Evolutionary conservation across 2,888 invertebrate genomes (phyloP).

Genomic region (Athrips mouffetella): DNA sequence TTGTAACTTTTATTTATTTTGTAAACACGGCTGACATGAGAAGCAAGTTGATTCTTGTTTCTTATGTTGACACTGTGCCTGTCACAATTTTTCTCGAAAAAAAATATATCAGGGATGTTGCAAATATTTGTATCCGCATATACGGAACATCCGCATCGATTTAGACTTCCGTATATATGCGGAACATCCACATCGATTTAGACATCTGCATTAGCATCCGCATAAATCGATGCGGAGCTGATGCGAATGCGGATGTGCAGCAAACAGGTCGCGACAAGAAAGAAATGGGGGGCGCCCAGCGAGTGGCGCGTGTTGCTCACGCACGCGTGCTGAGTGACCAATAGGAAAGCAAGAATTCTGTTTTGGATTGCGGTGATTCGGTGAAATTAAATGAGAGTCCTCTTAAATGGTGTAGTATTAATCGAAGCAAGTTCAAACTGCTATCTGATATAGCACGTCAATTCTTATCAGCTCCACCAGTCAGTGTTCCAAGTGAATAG

Average conservation of each 20-base stretch:
- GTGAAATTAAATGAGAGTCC: not conserved
- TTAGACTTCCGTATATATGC: slow-evolving; percentile 19
- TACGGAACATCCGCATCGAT: slow-evolving; percentile 21
- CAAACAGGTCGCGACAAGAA: slow-evolving; percentile 6
- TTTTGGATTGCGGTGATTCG: not conserved
- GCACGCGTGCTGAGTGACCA: not conserved
- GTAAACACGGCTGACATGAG: too few relatives aligned
- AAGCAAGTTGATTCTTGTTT: too few relatives aligned
- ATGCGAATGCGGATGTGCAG: slow-evolving; percentile 16
- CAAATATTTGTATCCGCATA: slow-evolving; percentile 23
- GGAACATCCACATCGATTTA: slow-evolving; percentile 20
- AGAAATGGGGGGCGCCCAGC: not conserved
- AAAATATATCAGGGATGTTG: slow-evolving; percentile 22
- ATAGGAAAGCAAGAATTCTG: not conserved
- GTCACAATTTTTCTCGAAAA: too few relatives aligned
- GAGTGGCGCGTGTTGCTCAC: not conserved
- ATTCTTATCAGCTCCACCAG: slow-evolving; percentile 24
- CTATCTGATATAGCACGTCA: slow-evolving; percentile 12
- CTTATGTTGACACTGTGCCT: too few relatives aligned
- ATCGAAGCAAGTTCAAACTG: too few relatives aligned
- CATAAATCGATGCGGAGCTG: slow-evolving; percentile 18
- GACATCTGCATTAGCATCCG: slow-evolving; percentile 19
- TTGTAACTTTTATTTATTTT: too few relatives aligned
- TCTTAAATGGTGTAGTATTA: too few relatives aligned
- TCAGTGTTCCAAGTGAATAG: slow-evolving; percentile 28